These are phyloP conservation scores for Plestiodon gilberti DNA, from an alignment of 2,113 vertebrate species.

Conservation along the genomic window DNA sequence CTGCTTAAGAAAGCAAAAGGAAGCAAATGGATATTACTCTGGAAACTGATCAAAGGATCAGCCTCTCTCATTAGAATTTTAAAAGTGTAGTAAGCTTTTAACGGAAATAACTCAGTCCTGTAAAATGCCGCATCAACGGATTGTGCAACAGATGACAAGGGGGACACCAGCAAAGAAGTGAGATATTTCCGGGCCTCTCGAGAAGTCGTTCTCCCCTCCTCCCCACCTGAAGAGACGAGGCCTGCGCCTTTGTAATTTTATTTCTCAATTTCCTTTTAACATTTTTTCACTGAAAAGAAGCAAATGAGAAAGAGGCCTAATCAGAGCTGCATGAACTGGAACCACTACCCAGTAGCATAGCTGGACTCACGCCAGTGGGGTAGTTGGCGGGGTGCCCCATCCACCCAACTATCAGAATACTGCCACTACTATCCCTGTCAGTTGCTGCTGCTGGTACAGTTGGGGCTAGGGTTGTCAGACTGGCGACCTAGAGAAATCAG, in stretches of 20 bases:
- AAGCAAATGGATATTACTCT: constrained; percentile 22
- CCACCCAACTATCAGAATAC: too few species aligned
- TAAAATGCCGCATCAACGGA: background rate
- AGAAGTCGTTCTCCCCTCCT: too few species aligned
- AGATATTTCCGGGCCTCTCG: background rate
- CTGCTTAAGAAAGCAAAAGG: constrained; percentile 9
- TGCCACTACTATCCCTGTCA: too few species aligned
- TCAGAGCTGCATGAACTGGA: too few species aligned
- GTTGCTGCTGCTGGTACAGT: too few species aligned
- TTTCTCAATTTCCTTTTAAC: background rate
- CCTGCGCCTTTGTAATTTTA: background rate
- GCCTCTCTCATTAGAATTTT: constrained; percentile 12
- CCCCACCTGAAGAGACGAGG: background rate
- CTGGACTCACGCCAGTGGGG: too few species aligned
- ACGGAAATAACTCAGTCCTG: background rate
- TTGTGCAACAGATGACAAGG: background rate
- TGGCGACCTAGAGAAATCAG: too few species aligned
- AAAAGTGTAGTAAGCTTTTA: background rate
- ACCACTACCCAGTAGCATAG: too few species aligned
- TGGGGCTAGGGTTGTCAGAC: too few species aligned
- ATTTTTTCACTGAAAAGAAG: background rate
- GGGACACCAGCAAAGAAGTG: background rate
- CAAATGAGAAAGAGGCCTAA: too few species aligned
- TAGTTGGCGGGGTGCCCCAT: too few species aligned
- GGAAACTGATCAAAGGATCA: constrained; percentile 34